Evolutionary conservation across 2,113 vertebrate species (phyloP).

Genomic region (Hucho hucho): DNA sequence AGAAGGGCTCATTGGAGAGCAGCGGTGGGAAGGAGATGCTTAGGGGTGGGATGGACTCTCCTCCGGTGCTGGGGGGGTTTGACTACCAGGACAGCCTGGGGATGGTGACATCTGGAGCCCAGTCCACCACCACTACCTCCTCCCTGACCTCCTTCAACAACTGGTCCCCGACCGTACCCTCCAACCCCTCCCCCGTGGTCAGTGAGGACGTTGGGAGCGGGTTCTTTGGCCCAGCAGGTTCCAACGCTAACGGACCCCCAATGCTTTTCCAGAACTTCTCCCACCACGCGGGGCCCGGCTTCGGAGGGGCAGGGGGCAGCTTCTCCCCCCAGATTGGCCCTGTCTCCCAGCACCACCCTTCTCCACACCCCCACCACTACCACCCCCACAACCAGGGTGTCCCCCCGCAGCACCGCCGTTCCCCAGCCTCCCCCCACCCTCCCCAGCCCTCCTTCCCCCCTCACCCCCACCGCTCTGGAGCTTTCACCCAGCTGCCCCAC

Average conservation of each 20-base stretch:
- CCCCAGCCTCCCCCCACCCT: constrained; percentile 90
- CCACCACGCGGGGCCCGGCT: constrained; percentile 93
- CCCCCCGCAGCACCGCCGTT: constrained; percentile 77
- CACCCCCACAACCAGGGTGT: constrained; percentile 92
- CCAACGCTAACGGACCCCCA: constrained; percentile 88
- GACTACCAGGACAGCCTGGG: constrained; percentile 95
- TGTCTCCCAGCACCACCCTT: constrained; percentile 92
- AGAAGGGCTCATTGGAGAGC: constrained; percentile 85
- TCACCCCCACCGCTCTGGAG: constrained; percentile 92
- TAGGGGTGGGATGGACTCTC: constrained; percentile 84
- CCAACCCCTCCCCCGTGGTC: constrained; percentile 91
- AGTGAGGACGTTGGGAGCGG: constrained; percentile 88
- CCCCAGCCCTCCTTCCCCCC: constrained; percentile 91
- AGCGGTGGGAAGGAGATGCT: constrained; percentile 90
- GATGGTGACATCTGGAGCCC: constrained; percentile 84
- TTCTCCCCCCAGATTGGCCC: constrained; percentile 97
- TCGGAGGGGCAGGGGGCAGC: constrained; percentile 84
- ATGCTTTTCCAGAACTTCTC: constrained; percentile 98
- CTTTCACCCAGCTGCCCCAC: constrained; percentile 95
- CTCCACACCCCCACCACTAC: constrained; percentile 93
- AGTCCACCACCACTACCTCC: constrained; percentile 90
- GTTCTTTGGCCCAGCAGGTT: constrained; percentile 92
- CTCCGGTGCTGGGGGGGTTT: constrained; percentile 91
- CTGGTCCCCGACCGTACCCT: constrained; percentile 95
- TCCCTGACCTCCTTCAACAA: constrained; percentile 96